phyloP scores from a whole-genome alignment of 2,797 vertebrate species.

The Zalophus californianus region DNA sequence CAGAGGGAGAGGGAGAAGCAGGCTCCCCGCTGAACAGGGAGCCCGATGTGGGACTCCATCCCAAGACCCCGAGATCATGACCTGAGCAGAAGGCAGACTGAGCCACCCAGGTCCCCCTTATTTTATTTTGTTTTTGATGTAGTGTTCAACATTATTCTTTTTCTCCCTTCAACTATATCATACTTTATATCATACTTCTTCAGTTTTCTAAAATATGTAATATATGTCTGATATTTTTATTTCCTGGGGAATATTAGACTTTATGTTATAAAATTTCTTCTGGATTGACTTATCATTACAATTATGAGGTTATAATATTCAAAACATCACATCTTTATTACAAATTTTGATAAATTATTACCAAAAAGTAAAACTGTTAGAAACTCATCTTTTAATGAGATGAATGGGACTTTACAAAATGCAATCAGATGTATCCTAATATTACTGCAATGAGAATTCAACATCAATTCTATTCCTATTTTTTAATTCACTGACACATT shows the following conservation, averaged over 20 bases:
- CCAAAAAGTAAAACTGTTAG: not conserved
- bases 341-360: not conserved
- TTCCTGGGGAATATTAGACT: not conserved
- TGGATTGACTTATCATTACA: not conserved
- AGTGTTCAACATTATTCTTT: not conserved
- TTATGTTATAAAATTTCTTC: not conserved
- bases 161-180: not conserved
- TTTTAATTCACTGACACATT: not conserved
- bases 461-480: not conserved
- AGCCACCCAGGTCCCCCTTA: no score
- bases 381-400: not conserved
- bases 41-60: no score
- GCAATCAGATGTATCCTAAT: not conserved
- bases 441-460: not conserved
- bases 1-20: no score
- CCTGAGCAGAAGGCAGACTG: no score
- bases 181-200: not conserved
- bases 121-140: no score
- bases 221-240: not conserved
- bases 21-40: no score
- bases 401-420: not conserved
- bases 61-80: no score
- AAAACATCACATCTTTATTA: not conserved
- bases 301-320: not conserved
- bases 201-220: not conserved